Conservation (phyloP, 2,113 vertebrate genomes). For the Myocastor coypus region DNA sequence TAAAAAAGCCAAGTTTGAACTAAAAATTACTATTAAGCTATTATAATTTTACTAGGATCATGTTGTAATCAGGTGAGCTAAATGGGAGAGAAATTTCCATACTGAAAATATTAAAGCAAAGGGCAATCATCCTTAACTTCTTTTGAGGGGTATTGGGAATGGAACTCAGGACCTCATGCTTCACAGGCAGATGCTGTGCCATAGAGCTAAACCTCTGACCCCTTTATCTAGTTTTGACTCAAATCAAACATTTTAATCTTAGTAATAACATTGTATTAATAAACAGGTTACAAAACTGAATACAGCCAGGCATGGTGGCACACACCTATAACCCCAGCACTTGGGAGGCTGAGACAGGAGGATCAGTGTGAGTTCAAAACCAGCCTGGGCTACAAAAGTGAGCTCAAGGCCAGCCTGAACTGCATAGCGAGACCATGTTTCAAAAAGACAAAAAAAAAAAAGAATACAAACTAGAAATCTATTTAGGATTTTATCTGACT, state of each 20-base stretch:
- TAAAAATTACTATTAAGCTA: conserved; percentile 45
- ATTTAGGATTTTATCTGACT: conserved; percentile 19
- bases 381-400: too few relatives aligned
- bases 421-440: too few relatives aligned
- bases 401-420: too few relatives aligned
- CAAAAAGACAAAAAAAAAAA: neutral
- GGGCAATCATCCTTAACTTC: conserved; percentile 2
- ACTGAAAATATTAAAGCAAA: conserved; percentile 53
- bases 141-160: neutral
- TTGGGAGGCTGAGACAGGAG: too few relatives aligned
- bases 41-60: conserved; percentile 54
- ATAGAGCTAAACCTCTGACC: too few relatives aligned
- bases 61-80: conserved; percentile 45
- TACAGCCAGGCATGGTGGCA: too few relatives aligned
- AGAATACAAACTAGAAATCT: conserved; percentile 30
- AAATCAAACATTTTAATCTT: conserved; percentile 54
- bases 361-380: too few relatives aligned
- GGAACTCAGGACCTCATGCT: too few relatives aligned
- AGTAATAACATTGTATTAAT: conserved; percentile 57
- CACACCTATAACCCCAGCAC: too few relatives aligned
- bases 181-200: too few relatives aligned
- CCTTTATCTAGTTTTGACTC: conserved; percentile 38
- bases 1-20: conserved; percentile 5
- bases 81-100: neutral
- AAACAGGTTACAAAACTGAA: conserved; percentile 65